These are phyloP conservation scores for Leptopilina clavipes DNA, from an alignment of 1,140 invertebrate genomes.

Conservation along the genomic window DNA sequence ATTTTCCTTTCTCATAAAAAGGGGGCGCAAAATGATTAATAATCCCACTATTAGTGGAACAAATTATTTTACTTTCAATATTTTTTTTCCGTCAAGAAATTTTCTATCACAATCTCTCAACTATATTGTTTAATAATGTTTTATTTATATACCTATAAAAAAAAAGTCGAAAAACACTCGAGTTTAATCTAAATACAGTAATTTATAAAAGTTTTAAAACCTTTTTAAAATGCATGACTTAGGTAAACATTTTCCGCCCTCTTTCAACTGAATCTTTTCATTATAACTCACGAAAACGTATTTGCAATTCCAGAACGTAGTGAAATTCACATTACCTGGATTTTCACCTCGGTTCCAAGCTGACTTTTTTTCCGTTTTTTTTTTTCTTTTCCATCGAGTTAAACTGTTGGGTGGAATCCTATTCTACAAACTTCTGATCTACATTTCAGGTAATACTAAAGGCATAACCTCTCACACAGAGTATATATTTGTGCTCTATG, in stretches of 20 bases:
- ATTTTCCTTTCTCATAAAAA: no score
- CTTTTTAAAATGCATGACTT: neutral
- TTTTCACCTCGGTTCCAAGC: neutral
- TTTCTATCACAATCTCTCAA: no score
- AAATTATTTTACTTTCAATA: neutral
- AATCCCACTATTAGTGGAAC: no score
- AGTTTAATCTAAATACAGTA: neutral
- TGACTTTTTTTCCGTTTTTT: neutral
- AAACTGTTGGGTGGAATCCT: neutral
- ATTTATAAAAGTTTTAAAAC: neutral
- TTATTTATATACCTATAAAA: neutral
- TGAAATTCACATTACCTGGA: neutral
- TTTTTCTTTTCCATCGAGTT: neutral
- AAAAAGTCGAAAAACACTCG: neutral
- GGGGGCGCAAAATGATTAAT: no score
- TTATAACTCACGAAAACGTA: conserved; percentile 12
- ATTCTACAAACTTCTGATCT: conserved; percentile 21
- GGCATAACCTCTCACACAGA: neutral
- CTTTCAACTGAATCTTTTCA: conserved; percentile 4
- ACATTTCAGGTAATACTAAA: neutral
- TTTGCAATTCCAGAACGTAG: neutral
- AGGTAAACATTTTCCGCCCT: neutral
- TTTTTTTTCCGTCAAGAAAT: no score
- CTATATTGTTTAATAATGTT: no score
- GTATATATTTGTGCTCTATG: neutral